Evolutionary conservation across 1,140 invertebrate species (phyloP), one percentile per base, ranked within the genome.

Genomic region (Anagrus nilaparvatae): DNA sequence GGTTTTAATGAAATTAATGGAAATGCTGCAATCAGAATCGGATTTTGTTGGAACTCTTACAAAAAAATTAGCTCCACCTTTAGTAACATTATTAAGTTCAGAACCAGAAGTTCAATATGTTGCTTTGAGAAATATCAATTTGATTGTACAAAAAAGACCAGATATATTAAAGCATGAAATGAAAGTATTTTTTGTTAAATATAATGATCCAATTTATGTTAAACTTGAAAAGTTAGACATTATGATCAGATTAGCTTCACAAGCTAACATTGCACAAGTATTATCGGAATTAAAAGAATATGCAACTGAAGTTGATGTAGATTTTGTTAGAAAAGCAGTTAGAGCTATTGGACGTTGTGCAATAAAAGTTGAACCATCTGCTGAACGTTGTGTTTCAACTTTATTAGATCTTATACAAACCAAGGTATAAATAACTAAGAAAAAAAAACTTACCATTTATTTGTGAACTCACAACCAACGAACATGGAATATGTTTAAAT

Each of bases 131-230:
- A 99, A 99, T 63, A 99, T 99, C 52, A 99, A 99, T 69, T 74
- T 99, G 2, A 98, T 99, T 53, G 96, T 99, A 14, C 97, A 99
- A 66, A 99, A 99, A 64, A 77, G 96, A 39, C 91, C 94, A 0
- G 96, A 99, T 48, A 97, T 99, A 50, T 66, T 99, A n/a, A 99
- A 99, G 61, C 94, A 99, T 57, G 97, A 99, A 69, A 99, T 99
- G 95, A 99, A 99, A 74, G 96, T 84, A 43, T 99, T 99, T 71
- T 99, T 99, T 64, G 97, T 99, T 12, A 99, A 99, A 58, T 99
- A 99, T 69, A 99, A 99, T 63, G 97, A 99, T 73, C 97, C 97
- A 7, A 99, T 99, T 61, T 99, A 99, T 67, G 96, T 99, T 4
- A 99, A 99, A 67, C 73, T 99, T 36, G 97, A 99, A 66, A 99